A percentile compares a stretch with the other conserved stretches of the same genome.
Evolutionary conservation across 2,888 invertebrate species (phyloP).

Genomic region (Hofmannophila pseudospretella): DNA sequence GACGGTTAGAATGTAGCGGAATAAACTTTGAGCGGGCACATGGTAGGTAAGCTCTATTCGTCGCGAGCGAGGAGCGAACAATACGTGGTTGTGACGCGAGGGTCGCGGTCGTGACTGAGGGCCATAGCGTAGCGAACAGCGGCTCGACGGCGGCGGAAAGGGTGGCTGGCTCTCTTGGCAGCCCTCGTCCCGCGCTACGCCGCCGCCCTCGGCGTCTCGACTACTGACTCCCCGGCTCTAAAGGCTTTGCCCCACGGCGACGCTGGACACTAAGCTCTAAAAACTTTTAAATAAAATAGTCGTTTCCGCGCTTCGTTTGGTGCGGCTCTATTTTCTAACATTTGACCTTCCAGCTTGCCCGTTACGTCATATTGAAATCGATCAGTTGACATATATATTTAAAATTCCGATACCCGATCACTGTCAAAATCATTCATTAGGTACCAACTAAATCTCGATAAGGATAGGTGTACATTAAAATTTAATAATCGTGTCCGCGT

Average conservation of each 20-base stretch:
- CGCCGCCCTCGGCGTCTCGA: slow-evolving; percentile 5
- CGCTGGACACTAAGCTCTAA: slow-evolving; percentile 9
- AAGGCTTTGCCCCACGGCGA: slow-evolving; percentile 7
- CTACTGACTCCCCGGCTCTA: slow-evolving; percentile 5
- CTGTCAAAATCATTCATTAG: too few species aligned
- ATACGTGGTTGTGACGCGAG: slow-evolving; percentile 22
- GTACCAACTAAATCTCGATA: too few species aligned
- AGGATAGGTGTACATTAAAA: too few species aligned
- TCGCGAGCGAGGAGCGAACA: slow-evolving; percentile 10
- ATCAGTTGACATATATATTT: too few species aligned
- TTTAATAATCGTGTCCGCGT: too few species aligned
- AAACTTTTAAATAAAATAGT: slow-evolving; percentile 10
- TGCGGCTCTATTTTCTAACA: background rate
- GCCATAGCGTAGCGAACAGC: slow-evolving; percentile 9
- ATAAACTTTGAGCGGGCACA: slow-evolving; percentile 24
- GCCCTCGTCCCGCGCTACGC: slow-evolving; percentile 14
- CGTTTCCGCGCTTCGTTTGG: slow-evolving; percentile 1
- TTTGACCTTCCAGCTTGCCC: slow-evolving; percentile 1
- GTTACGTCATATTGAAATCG: slow-evolving; percentile 16
- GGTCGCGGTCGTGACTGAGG: slow-evolving; percentile 37
- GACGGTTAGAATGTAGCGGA: slow-evolving; percentile 29
- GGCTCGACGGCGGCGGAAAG: slow-evolving; percentile 14
- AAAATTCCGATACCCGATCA: too few species aligned
- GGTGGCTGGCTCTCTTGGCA: slow-evolving; percentile 31
- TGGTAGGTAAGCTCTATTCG: slow-evolving; percentile 11